These are phyloP conservation scores for Sylvicapra grimmia DNA, from an alignment of 2,113 vertebrate species.

Conservation along the genomic window DNA sequence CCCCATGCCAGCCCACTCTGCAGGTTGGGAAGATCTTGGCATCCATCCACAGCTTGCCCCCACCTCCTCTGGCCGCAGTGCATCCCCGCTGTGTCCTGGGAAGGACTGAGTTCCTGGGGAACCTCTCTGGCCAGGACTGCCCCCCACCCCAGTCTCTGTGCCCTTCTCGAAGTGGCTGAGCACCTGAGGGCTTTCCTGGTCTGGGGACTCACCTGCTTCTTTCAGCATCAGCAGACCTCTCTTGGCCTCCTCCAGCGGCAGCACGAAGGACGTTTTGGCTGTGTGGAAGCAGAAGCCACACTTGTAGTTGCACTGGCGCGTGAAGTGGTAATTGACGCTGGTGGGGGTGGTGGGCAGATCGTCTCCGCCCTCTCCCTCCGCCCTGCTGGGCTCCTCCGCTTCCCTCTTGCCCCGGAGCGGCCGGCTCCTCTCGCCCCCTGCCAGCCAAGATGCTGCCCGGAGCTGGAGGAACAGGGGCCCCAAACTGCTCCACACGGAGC, in stretches of 20 bases:
- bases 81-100: accelerated
- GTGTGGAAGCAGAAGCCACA: constrained; percentile 99
- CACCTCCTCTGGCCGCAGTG: accelerated
- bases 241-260: constrained; percentile 90
- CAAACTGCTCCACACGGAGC: constrained; percentile 46
- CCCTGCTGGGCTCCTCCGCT: accelerated
- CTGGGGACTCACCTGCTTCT: constrained; percentile 79
- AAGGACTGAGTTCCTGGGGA: accelerated
- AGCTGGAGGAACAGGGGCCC: neutral
- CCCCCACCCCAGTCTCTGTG: accelerated
- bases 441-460: neutral
- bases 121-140: accelerated
- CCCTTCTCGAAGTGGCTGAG: accelerated
- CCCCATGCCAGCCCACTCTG: too few species aligned
- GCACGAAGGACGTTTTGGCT: constrained; percentile 92
- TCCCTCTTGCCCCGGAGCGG: accelerated
- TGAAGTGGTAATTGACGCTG: constrained; percentile 97
- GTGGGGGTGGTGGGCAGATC: constrained; percentile 68
- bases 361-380: accelerated
- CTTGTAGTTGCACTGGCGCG: constrained; percentile 92
- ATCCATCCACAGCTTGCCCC: neutral
- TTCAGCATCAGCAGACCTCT: constrained; percentile 83
- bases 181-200: accelerated
- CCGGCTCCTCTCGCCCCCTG: neutral
- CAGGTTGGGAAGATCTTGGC: too few species aligned